Evolutionary conservation across 2,888 invertebrate species (phyloP).

Genomic region (Eulithis prunata): DNA sequence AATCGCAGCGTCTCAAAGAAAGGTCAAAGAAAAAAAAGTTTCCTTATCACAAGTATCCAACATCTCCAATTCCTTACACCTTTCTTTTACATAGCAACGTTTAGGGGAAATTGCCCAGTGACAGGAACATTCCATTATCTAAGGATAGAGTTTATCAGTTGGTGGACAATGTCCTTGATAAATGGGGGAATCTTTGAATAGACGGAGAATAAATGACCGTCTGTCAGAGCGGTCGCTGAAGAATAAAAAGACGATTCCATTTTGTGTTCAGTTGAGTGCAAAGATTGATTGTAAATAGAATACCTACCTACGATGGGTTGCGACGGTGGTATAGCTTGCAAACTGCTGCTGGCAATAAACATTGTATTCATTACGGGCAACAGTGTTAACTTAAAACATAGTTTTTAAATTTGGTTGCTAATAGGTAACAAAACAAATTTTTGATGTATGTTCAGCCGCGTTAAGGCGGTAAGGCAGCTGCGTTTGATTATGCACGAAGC

Average conservation of each 20-base stretch:
- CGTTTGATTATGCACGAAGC: too few relatives aligned
- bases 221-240: conserved; percentile 29
- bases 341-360: too few relatives aligned
- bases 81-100: conserved; percentile 14
- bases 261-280: conserved; percentile 32
- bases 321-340: too few relatives aligned
- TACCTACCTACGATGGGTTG: not conserved
- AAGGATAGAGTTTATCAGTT: conserved; percentile 34
- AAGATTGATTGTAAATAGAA: conserved; percentile 29
- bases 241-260: conserved; percentile 31
- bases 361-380: too few relatives aligned
- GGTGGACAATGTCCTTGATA: conserved; percentile 32
- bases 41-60: not conserved
- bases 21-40: not conserved
- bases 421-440: too few relatives aligned
- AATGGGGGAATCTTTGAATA: conserved; percentile 34
- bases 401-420: too few relatives aligned
- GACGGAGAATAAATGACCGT: conserved; percentile 31
- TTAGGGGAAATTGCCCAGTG: conserved; percentile 19
- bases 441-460: too few relatives aligned
- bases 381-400: too few relatives aligned
- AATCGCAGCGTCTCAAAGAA: too few relatives aligned
- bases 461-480: too few relatives aligned
- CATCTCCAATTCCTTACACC: not conserved
- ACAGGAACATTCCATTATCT: conserved; percentile 29